Percentiles rank a stretch among this genome's conserved stretches.
phyloP scores from a whole-genome alignment of 2,113 vertebrate species.

The Eulemur macaco region DNA sequence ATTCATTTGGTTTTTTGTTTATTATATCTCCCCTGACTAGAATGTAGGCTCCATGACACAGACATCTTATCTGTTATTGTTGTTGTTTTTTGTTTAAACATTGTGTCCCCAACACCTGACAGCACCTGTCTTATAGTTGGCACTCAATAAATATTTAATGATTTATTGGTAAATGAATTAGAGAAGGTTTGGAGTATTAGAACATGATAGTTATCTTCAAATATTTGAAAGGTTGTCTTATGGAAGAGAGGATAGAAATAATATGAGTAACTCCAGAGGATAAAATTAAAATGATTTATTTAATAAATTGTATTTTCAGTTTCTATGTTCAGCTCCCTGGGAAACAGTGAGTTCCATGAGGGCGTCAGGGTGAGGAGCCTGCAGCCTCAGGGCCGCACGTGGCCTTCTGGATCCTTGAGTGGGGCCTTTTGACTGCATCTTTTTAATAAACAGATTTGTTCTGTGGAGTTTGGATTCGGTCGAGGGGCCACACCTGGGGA shows the following conservation, averaged over 20 bases:
- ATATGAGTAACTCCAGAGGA: background rate
- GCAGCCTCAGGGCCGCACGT: too few species aligned
- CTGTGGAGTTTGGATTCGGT: background rate
- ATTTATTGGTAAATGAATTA: background rate
- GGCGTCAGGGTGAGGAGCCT: too few species aligned
- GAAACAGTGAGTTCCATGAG: background rate
- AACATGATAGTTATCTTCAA: background rate
- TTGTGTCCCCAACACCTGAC: background rate
- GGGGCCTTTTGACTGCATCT: too few species aligned
- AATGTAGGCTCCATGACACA: background rate
- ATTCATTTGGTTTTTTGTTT: background rate
- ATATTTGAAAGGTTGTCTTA: conserved; percentile 9
- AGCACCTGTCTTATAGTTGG: background rate
- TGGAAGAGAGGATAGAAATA: background rate
- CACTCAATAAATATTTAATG: background rate
- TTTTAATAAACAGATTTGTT: background rate
- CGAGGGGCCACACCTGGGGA: too few species aligned
- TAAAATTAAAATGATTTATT: background rate
- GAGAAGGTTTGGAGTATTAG: background rate
- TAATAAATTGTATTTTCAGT: background rate
- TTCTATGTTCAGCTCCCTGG: background rate
- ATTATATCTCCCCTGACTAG: background rate
- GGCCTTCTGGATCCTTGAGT: too few species aligned
- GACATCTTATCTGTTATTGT: background rate
- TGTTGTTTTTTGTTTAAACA: background rate